A percentile compares a stretch with the other conserved stretches of the same genome.
Evolutionary conservation across 1,140 invertebrate genomes (phyloP).

Genomic region (Drosophila malerkotliana): DNA sequence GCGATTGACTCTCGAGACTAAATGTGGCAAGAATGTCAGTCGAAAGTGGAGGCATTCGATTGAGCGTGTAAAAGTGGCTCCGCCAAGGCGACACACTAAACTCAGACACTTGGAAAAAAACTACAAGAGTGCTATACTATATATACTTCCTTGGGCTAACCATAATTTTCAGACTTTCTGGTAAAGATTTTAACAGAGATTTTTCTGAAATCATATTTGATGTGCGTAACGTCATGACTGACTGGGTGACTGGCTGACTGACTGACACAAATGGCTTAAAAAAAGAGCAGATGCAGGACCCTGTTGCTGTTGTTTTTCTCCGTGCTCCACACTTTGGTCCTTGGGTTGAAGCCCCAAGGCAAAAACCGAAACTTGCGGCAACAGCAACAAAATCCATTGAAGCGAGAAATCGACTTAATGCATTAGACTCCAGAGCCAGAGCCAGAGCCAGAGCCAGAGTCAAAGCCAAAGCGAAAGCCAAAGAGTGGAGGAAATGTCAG

Average conservation of each 20-base stretch:
- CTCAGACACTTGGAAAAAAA: neutral
- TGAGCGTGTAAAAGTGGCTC: conserved; percentile 76
- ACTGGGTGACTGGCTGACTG: neutral
- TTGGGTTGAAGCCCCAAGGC: neutral
- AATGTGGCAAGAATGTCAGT: conserved; percentile 36
- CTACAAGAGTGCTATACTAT: no score
- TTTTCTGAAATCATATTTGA: neutral
- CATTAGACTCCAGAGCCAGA: conserved; percentile 60
- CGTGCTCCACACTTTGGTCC: conserved; percentile 2
- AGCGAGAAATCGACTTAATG: conserved; percentile 80
- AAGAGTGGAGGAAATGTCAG: conserved; percentile 16
- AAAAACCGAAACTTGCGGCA: conserved; percentile 57
- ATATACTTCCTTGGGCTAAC: no score
- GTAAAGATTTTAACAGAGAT: neutral
- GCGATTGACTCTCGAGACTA: conserved; percentile 56
- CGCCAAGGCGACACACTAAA: conserved; percentile 23
- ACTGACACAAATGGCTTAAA: conserved; percentile 1
- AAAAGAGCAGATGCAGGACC: neutral
- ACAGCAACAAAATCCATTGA: conserved; percentile 62
- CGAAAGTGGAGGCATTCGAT: conserved; percentile 64
- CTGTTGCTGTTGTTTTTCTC: conserved; percentile 4
- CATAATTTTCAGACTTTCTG: no score
- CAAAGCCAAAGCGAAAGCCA: conserved; percentile 19
- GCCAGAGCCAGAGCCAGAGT: conserved; percentile 26
- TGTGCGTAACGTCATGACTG: neutral